Evolutionary conservation across 2,797 vertebrate species (phyloP).

Genomic region (Neostethus bicornis): DNA sequence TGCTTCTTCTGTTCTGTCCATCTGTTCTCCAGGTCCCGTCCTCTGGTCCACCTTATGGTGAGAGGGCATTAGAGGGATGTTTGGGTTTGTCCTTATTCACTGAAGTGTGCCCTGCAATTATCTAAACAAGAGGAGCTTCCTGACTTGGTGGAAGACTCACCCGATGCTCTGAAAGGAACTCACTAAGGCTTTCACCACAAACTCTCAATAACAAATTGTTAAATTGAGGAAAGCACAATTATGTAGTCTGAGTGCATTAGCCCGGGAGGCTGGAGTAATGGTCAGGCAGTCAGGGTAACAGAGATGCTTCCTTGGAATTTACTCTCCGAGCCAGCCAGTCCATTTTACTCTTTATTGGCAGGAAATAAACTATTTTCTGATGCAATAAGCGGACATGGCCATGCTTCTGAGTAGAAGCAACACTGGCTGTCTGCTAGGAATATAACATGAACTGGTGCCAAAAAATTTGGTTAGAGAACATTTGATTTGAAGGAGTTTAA

Average conservation of each 20-base stretch:
- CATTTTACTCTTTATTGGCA: slow-evolving; percentile 65
- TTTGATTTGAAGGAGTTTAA: too few relatives aligned
- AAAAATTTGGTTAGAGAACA: too few relatives aligned
- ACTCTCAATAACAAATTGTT: neutral
- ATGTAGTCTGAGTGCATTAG: slow-evolving; percentile 4
- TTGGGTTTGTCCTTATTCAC: slow-evolving; percentile 59
- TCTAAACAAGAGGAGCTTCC: slow-evolving; percentile 44
- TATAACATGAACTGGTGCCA: too few relatives aligned
- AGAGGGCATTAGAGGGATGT: slow-evolving; percentile 61
- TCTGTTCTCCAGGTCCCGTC: slow-evolving; percentile 70
- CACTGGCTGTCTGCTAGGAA: slow-evolving; percentile 31
- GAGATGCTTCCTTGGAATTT: slow-evolving; percentile 54
- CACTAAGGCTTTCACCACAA: slow-evolving; percentile 12
- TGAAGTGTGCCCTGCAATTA: slow-evolving; percentile 36
- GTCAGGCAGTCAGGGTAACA: slow-evolving; percentile 3
- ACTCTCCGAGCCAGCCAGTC: slow-evolving; percentile 53
- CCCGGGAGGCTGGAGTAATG: slow-evolving; percentile 4
- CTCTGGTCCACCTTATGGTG: slow-evolving; percentile 61
- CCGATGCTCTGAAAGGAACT: slow-evolving; percentile 12
- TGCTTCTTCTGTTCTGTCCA: slow-evolving; percentile 68
- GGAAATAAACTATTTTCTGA: slow-evolving; percentile 74
- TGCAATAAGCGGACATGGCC: slow-evolving; percentile 85
- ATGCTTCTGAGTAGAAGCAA: slow-evolving; percentile 39
- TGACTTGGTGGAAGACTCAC: slow-evolving; percentile 36
- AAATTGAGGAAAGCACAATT: slow-evolving; percentile 14